Evolutionary conservation across 2,888 invertebrate species (phyloP).

Genomic region (Tortricodes alternella): DNA sequence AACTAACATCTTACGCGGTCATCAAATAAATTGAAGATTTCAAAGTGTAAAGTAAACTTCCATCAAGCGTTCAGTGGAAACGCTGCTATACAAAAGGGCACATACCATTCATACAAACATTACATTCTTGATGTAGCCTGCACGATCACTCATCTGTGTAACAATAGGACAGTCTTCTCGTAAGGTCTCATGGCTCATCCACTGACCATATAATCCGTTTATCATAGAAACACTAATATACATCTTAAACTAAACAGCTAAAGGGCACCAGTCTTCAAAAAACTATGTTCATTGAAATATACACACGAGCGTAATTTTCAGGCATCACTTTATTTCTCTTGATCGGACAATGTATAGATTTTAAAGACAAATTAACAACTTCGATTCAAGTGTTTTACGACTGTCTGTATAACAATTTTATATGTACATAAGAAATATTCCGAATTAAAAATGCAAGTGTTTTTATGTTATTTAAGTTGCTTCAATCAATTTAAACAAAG

Average conservation of each 20-base stretch:
- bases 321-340: constrained; percentile 1
- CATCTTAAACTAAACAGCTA: constrained; percentile 10
- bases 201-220: constrained; percentile 6
- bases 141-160: not conserved
- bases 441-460: too few relatives aligned
- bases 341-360: not conserved
- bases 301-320: not conserved
- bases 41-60: too few relatives aligned
- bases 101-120: too few relatives aligned
- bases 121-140: not conserved
- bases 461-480: not conserved
- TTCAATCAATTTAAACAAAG: not conserved
- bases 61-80: too few relatives aligned
- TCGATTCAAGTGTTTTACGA: too few relatives aligned
- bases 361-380: too few relatives aligned
- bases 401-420: too few relatives aligned
- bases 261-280: constrained; percentile 6
- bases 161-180: not conserved
- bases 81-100: too few relatives aligned
- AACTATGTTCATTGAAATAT: not conserved
- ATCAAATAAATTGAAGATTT: too few relatives aligned
- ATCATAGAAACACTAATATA: not conserved
- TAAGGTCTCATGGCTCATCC: not conserved
- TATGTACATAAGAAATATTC: too few relatives aligned
- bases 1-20: not conserved